Evolutionary conservation across 2,113 vertebrate species (phyloP), one percentile per base, ranked within the genome.

Genomic region (Bolborhynchus lineola): DNA sequence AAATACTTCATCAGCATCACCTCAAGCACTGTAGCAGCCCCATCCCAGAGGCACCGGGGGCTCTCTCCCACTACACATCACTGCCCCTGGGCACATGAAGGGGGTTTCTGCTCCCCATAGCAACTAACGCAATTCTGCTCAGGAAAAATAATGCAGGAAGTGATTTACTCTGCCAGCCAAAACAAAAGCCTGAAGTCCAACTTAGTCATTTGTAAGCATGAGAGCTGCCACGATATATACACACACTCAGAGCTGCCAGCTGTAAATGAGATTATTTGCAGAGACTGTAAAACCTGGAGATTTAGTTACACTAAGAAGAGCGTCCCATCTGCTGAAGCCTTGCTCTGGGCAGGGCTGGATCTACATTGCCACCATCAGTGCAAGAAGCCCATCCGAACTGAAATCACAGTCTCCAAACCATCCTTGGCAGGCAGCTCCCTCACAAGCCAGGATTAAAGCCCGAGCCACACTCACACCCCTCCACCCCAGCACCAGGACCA

Each of bases 121-220:
- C 46, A 77, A 65, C 39, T 75, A 67, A 86, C 11, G 17, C 26
- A 46, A 20, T 16, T 68, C 52, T 33, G 46, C 50, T 81, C 69
- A 44, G 10, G 11, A 83, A 86, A 97, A 94, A 74, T 39, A 90
- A 74, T 5, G 55, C 80, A 46, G 33, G 47, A 92, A 82, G 57
- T 6, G 13, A 95, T 90, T 76, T 92, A 75, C 26, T 83, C 85
- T 79, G 90, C 69, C 82, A 96, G 85, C 29, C 80, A 95, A 92
- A 96, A 95, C 82, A 96, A 84, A 87, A 94, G 75, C 82, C 88
- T 82, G 14, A 93, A 93, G 91, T 82, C 84, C 90, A 96, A 80
- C 85, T 95, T 93, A 93, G 90, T 93, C 82, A 94, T 75, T 90
- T 82, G 37, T 68, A 78, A 83, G 85, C 75, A 91, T 21, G 86